These are phyloP conservation scores for Cyrtonyx montezumae DNA, from an alignment of 2,113 vertebrate genomes.

Conservation along the genomic window DNA sequence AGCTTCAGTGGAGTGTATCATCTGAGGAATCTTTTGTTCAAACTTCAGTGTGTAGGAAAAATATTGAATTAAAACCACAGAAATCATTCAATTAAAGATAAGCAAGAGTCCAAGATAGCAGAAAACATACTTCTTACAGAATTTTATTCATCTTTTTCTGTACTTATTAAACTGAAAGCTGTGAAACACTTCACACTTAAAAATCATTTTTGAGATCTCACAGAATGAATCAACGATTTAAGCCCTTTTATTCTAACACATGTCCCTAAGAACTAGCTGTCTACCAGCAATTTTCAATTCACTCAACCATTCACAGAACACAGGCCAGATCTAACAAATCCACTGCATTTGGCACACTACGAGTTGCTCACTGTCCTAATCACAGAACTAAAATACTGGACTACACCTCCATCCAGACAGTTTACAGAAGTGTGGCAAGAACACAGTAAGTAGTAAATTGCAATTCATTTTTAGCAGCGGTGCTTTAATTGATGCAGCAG, in stretches of 20 bases:
- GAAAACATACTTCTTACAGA: neutral
- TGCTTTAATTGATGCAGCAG: neutral
- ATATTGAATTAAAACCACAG: neutral
- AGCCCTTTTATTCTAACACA: neutral
- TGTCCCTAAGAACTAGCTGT: neutral
- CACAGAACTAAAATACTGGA: neutral
- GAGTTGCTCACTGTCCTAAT: neutral
- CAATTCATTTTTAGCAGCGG: neutral
- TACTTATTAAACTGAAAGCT: neutral
- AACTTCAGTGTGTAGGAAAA: neutral
- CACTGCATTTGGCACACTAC: neutral
- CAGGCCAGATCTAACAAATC: neutral
- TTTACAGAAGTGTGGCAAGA: neutral
- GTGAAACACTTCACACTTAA: neutral
- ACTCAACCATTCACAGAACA: neutral
- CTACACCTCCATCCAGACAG: neutral
- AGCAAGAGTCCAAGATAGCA: neutral
- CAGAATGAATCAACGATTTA: neutral
- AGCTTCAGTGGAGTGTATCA: neutral
- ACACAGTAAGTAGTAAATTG: neutral
- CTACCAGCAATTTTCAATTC: neutral
- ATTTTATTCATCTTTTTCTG: neutral
- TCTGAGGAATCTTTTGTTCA: constrained; percentile 16
- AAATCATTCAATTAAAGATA: neutral
- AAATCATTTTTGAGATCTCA: neutral